These are phyloP conservation scores for Drosophila atroscutellata DNA, from an alignment of 2,888 invertebrate genomes.

Conservation along the genomic window DNA sequence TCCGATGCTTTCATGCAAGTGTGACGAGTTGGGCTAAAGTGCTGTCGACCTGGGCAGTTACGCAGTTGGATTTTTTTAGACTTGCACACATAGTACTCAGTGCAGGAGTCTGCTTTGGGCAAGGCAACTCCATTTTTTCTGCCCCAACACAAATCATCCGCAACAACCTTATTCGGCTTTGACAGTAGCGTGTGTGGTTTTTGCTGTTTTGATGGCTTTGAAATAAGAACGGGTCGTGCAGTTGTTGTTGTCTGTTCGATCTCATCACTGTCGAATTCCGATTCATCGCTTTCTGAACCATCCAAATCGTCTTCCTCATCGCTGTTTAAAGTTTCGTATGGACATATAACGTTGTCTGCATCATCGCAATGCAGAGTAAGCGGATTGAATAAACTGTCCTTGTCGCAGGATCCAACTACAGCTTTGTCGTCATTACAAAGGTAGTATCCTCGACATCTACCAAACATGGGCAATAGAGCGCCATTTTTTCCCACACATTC, in stretches of 20 bases:
- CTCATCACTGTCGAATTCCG: slow-evolving; percentile 24
- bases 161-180: background rate
- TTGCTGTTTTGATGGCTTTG: slow-evolving; percentile 8
- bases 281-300: slow-evolving; percentile 9
- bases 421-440: slow-evolving; percentile 72
- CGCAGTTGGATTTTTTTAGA: slow-evolving; percentile 44
- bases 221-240: background rate
- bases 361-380: slow-evolving; percentile 57
- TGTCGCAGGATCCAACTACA: slow-evolving; percentile 66
- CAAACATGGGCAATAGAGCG: slow-evolving; percentile 68
- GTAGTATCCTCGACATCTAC: slow-evolving; percentile 71
- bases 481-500: slow-evolving; percentile 68
- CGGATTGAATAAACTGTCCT: slow-evolving; percentile 67
- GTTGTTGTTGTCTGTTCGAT: slow-evolving; percentile 12
- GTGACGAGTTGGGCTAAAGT: slow-evolving; percentile 57
- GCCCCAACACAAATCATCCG: slow-evolving; percentile 39
- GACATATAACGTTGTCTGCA: slow-evolving; percentile 49
- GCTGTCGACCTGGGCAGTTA: slow-evolving; percentile 51
- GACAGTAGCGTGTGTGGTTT: background rate
- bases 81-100: slow-evolving; percentile 69
- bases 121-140: slow-evolving; percentile 56
- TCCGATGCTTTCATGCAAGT: slow-evolving; percentile 53
- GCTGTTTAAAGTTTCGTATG: slow-evolving; percentile 36
- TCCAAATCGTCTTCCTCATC: slow-evolving; percentile 25
- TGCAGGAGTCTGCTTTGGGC: slow-evolving; percentile 60